These are phyloP conservation scores for Oreortyx pictus DNA, from an alignment of 2,797 vertebrate genomes.

Conservation along the genomic window DNA sequence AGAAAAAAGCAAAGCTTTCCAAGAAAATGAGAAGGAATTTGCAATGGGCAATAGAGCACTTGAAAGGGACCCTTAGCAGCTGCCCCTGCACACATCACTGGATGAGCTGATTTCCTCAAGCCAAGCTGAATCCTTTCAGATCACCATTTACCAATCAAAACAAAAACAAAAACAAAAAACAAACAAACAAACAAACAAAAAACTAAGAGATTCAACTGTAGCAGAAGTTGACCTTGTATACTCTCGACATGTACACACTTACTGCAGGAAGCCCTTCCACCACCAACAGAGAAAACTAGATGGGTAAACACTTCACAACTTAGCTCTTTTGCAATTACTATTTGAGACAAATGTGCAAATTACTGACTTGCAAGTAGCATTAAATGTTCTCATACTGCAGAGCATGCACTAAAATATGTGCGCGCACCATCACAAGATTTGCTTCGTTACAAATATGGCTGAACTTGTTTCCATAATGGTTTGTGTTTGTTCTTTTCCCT, in stretches of 20 bases:
- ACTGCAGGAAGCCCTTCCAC: not conserved
- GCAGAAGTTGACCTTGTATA: not conserved
- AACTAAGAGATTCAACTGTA: not conserved
- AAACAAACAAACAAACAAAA: no score
- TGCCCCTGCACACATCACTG: not conserved
- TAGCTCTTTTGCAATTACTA: constrained; percentile 10
- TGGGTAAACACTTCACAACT: not conserved
- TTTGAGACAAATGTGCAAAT: constrained; percentile 45
- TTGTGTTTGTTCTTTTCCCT: constrained; percentile 64
- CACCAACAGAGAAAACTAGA: not conserved
- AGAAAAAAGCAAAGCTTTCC: not conserved
- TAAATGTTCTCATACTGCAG: constrained; percentile 64
- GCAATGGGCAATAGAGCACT: not conserved
- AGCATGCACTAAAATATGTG: constrained; percentile 55
- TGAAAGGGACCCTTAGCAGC: not conserved
- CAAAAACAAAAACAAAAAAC: no score
- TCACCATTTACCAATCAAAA: not conserved
- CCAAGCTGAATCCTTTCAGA: not conserved
- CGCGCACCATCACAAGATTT: constrained; percentile 66
- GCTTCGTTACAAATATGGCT: constrained; percentile 63
- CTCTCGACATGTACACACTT: not conserved
- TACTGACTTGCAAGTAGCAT: constrained; percentile 45
- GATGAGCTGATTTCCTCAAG: not conserved
- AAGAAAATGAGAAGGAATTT: not conserved
- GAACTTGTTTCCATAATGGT: constrained; percentile 70